These are phyloP conservation scores for Anabas testudineus DNA, from an alignment of 2,797 vertebrate genomes.

Conservation along the genomic window DNA sequence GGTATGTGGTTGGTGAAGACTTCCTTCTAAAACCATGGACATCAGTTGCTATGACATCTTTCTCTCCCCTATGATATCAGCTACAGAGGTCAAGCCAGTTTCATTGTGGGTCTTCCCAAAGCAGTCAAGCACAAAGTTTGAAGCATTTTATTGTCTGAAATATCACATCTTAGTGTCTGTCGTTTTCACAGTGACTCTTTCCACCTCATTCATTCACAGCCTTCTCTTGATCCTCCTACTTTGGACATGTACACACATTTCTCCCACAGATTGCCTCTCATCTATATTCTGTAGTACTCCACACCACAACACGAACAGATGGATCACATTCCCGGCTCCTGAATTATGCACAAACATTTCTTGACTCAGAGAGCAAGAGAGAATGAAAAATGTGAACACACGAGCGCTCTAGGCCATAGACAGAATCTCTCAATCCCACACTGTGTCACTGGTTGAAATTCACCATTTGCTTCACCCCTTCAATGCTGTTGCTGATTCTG, in stretches of 20 bases:
- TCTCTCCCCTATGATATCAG: neutral
- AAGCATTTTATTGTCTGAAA: neutral
- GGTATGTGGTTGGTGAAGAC: neutral
- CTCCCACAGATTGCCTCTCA: slow-evolving; percentile 71
- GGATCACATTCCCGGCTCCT: slow-evolving; percentile 76
- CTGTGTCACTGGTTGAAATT: slow-evolving; percentile 53
- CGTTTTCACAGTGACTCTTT: slow-evolving; percentile 40
- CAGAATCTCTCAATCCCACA: slow-evolving; percentile 49
- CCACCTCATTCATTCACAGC: slow-evolving; percentile 65
- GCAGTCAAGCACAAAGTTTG: neutral
- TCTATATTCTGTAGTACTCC: slow-evolving; percentile 80
- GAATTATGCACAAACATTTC: slow-evolving; percentile 80
- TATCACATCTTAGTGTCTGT: slow-evolving; percentile 19
- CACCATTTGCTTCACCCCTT: slow-evolving; percentile 45
- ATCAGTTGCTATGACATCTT: neutral
- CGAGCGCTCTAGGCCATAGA: slow-evolving; percentile 60
- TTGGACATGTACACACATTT: slow-evolving; percentile 51
- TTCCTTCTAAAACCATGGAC: neutral
- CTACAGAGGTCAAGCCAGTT: neutral
- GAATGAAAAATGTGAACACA: slow-evolving; percentile 71
- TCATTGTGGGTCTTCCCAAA: neutral
- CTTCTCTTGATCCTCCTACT: slow-evolving; percentile 60
- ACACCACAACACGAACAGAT: slow-evolving; percentile 73
- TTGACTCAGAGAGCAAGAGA: slow-evolving; percentile 59
- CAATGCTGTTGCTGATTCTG: slow-evolving; percentile 31